A percentile compares a stretch with the other conserved stretches of the same genome.
phyloP scores from a whole-genome alignment of 2,888 invertebrate genomes.

The Aphelenchoides bicaudatus region DNA sequence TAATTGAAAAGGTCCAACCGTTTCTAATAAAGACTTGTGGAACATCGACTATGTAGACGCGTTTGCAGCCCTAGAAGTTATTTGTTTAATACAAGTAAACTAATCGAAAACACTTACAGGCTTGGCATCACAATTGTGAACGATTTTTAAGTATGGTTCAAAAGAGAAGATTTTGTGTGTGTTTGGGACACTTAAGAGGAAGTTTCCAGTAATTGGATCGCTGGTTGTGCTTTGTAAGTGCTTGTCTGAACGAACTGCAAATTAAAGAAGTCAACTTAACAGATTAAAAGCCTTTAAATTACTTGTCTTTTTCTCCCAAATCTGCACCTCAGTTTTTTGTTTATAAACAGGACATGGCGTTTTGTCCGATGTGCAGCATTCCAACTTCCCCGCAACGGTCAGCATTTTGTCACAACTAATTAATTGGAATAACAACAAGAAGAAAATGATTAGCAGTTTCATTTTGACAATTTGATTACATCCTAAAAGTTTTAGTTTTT shows the following conservation, averaged over 20 bases:
- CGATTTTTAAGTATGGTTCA: slow-evolving; percentile 10
- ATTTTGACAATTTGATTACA: too few species aligned
- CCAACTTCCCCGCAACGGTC: slow-evolving; percentile 18
- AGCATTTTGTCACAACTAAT: too few species aligned
- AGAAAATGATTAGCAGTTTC: too few species aligned
- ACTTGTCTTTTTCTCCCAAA: slow-evolving; percentile 12
- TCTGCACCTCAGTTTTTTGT: neutral
- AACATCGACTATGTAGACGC: neutral
- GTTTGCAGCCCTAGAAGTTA: slow-evolving; percentile 8
- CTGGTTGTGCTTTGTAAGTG: neutral
- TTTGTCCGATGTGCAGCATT: neutral
- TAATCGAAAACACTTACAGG: slow-evolving; percentile 9
- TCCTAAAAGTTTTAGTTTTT: too few species aligned
- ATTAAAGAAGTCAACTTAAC: neutral
- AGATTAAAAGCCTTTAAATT: neutral
- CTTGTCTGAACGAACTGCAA: slow-evolving; percentile 3
- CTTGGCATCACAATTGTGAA: slow-evolving; percentile 9
- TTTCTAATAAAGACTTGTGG: slow-evolving; percentile 1
- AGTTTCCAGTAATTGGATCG: slow-evolving; percentile 11
- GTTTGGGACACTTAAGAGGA: neutral
- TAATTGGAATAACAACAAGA: too few species aligned
- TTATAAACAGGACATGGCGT: slow-evolving; percentile 11
- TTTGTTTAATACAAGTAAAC: neutral
- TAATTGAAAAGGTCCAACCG: slow-evolving; percentile 8
- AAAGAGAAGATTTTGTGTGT: neutral